Evolutionary conservation across 2,113 vertebrate species (phyloP), one percentile per base, ranked within the genome.

Genomic region (Zosterops lateralis): DNA sequence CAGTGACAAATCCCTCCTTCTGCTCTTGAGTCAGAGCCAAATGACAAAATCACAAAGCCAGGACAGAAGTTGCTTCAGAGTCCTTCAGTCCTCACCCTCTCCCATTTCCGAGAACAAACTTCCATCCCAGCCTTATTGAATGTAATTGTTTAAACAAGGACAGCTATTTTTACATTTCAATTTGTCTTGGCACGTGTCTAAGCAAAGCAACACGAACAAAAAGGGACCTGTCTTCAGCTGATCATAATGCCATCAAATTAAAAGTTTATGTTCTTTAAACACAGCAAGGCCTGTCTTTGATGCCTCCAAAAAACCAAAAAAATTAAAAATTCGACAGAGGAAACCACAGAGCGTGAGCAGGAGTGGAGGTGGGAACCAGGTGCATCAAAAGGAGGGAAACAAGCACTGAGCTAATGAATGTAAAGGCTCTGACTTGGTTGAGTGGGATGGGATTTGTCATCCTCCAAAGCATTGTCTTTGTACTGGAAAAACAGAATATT

Each of bases 401-500:
- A 87, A 87, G 83, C 77, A 92, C 67, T 31, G 87, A 95, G 85
- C 50, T 86, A 76, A 87, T 25, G 66, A 93, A 76, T 5, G 71
- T 7, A 2, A 77, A 87, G 65, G 40, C 75, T 89, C 73, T 32
- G 36, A 54, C 88, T 91, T 38, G 79, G 53, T 54, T 91, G 92
- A 90, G 93, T 84, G 71, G 92, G 92, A 79, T 83, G 90, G 3
- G 79, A 92, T 96, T 95, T 95, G 80, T 95, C 92, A 93, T 47
- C 74, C 88, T 94, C 75, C 25, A 54, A 80, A 25, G 40, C 70
- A 73, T 73, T 90, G 66, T 92, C 91, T 96, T 84, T 68, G n/a
- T 14, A 21, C 10, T 21, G 62, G 71, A 94, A 84, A 48, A 84
- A 57, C 73, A 57, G 73, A 44, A 36, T 34, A 47, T 58, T 92